Evolutionary conservation across 2,888 invertebrate genomes (phyloP).

Genomic region (Trichopria drosophilae): DNA sequence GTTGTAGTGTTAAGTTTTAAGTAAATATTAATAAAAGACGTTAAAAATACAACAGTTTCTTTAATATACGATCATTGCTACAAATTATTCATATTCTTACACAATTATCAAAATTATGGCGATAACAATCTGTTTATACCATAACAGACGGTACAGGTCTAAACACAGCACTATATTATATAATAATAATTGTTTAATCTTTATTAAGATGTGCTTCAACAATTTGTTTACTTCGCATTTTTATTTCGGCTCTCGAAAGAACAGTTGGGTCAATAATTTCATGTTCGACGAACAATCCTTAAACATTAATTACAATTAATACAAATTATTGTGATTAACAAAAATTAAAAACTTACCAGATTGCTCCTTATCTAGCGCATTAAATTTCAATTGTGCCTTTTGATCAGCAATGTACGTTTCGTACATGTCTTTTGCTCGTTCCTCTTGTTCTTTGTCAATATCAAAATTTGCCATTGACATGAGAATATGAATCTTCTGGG

Average conservation of each 20-base stretch:
- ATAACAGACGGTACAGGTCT: too few species aligned
- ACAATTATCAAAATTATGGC: too few species aligned
- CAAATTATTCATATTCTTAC: too few species aligned
- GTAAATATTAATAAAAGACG: too few species aligned
- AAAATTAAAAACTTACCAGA: conserved; percentile 38
- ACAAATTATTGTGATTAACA: too few species aligned
- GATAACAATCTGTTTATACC: too few species aligned
- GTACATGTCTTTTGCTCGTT: conserved; percentile 46
- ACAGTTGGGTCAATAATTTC: conserved; percentile 63
- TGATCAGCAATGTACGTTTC: conserved; percentile 49
- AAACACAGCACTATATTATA: background rate
- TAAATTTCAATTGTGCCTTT: conserved; percentile 40
- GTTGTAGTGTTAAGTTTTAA: too few species aligned
- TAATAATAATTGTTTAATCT: conserved; percentile 36
- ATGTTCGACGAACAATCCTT: conserved; percentile 55
- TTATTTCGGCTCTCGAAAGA: conserved; percentile 61
- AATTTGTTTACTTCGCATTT: conserved; percentile 62
- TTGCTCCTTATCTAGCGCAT: conserved; percentile 37
- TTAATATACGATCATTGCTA: too few species aligned
- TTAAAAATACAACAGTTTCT: too few species aligned
- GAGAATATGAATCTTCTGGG: conserved; percentile 41
- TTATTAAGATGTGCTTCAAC: conserved; percentile 58
- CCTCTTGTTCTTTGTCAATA: conserved; percentile 42
- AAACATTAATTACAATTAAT: conserved; percentile 5
- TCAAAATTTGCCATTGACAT: conserved; percentile 45